A percentile compares a stretch with the other conserved stretches of the same genome.
Conservation (phyloP, 1,140 invertebrate genomes). For the Apocrypta bakeri region DNA sequence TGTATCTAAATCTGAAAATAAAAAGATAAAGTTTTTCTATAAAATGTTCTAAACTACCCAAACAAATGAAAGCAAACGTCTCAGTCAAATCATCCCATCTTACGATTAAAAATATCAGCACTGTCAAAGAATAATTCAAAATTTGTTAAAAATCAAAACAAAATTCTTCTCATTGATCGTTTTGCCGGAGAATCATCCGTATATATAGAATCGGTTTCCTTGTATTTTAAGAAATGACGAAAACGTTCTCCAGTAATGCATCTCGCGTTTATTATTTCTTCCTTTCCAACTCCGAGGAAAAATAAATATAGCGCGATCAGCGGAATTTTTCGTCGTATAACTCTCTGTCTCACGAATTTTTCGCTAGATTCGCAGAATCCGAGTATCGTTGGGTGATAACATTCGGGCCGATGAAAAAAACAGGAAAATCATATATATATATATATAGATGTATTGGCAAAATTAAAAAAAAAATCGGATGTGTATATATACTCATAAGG, state of each 20-base stretch:
- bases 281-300: not conserved
- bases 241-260: not conserved
- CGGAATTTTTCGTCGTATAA: not conserved
- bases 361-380: not conserved
- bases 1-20: too few species aligned
- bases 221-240: conserved; percentile 25
- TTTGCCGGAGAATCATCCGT: not conserved
- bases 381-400: not conserved
- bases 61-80: too few species aligned
- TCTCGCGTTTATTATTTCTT: conserved; percentile 22
- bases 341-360: not conserved
- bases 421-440: not conserved
- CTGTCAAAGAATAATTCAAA: too few species aligned
- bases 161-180: too few species aligned
- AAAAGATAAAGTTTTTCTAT: too few species aligned
- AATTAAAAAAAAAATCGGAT: not conserved
- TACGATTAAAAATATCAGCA: too few species aligned
- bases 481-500: not conserved
- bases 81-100: too few species aligned
- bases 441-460: not conserved
- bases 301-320: not conserved
- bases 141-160: too few species aligned
- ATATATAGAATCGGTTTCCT: conserved; percentile 3
- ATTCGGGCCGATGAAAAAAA: not conserved
- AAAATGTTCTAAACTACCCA: too few species aligned